phyloP scores from a whole-genome alignment of 2,797 vertebrate species.

The Tinamus major region DNA sequence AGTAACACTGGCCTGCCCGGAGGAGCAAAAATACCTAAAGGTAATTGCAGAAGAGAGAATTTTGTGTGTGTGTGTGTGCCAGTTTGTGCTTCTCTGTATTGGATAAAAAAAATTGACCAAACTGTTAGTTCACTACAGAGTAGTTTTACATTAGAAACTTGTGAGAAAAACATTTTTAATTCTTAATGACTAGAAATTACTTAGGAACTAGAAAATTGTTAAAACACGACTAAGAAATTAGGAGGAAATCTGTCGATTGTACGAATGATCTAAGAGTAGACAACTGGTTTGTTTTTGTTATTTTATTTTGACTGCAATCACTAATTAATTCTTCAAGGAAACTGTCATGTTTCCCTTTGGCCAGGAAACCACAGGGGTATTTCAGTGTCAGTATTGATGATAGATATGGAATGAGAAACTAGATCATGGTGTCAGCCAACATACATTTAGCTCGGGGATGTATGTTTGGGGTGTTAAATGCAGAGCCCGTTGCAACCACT shows the following conservation, averaged over 20 bases:
- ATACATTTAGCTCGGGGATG: neutral
- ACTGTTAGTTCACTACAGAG: neutral
- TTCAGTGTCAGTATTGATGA: neutral
- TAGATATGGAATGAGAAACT: neutral
- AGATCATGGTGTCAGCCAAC: neutral
- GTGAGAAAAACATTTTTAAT: too few relatives aligned
- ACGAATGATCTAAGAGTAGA: neutral
- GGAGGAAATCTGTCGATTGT: neutral
- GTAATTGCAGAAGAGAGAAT: neutral
- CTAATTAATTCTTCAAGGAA: constrained; percentile 18
- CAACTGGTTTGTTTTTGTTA: neutral
- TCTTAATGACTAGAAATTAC: neutral
- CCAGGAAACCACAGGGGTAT: neutral
- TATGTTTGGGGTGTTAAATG: neutral
- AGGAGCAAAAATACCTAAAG: neutral
- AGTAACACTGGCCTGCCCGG: neutral
- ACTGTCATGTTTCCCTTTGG: neutral
- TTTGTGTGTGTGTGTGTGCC: neutral
- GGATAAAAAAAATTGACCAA: neutral
- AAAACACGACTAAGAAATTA: neutral
- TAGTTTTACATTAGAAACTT: neutral
- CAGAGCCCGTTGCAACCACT: neutral
- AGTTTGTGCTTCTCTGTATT: neutral
- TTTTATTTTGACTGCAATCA: constrained; percentile 9
- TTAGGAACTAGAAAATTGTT: neutral